Evolutionary conservation across 2,113 vertebrate species (phyloP).

Genomic region (Holacanthus passer): DNA sequence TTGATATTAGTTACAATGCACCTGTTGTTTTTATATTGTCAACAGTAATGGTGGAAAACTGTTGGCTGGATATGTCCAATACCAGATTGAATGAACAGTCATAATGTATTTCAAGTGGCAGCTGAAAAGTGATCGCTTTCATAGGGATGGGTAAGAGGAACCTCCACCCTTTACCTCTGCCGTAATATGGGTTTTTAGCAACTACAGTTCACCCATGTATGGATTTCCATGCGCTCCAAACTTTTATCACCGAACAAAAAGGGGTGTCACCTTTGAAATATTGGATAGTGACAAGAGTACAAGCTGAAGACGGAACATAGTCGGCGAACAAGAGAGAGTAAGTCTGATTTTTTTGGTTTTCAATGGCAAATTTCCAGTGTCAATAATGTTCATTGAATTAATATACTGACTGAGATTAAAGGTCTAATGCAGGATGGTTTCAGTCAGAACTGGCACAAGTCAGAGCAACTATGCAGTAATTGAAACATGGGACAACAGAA

Average conservation of each 20-base stretch:
- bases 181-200: conserved; percentile 70
- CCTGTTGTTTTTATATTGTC: conserved; percentile 40
- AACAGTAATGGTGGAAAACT: conserved; percentile 38
- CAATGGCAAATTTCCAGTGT: not conserved
- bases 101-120: conserved; percentile 71
- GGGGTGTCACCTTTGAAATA: conserved; percentile 50
- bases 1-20: not conserved
- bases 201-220: conserved; percentile 65
- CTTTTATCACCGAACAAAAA: conserved; percentile 78
- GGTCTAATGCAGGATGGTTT: not conserved
- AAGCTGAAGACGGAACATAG: conserved; percentile 22
- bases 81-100: conserved; percentile 69
- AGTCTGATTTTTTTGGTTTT: conserved; percentile 33
- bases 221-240: conserved; percentile 53
- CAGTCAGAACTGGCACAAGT: not conserved
- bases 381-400: not conserved
- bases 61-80: conserved; percentile 41
- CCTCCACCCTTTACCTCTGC: conserved; percentile 38
- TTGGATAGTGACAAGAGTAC: conserved; percentile 42
- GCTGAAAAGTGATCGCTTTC: conserved; percentile 75
- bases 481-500: not conserved
- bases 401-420: not conserved
- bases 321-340: conserved; percentile 30
- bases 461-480: not conserved
- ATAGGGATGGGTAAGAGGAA: conserved; percentile 69